A percentile compares a stretch with the other conserved stretches of the same genome.
Evolutionary conservation across 2,888 invertebrate genomes (phyloP).

Genomic region (Clistopyga incitator): DNA sequence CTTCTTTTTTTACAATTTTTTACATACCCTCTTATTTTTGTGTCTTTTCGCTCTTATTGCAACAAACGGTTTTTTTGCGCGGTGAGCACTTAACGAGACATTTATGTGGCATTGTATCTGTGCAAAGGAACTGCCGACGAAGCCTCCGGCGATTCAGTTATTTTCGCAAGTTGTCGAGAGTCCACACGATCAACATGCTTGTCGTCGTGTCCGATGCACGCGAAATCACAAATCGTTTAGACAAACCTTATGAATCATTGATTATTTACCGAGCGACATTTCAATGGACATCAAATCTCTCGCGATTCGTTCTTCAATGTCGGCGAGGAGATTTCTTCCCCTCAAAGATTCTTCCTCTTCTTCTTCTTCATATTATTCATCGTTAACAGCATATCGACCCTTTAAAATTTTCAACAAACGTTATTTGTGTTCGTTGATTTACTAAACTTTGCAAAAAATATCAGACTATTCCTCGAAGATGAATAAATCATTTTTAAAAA

Average conservation of each 20-base stretch:
- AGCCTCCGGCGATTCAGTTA: conserved; percentile 21
- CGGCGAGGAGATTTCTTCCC: neutral
- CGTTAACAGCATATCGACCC: too few relatives aligned
- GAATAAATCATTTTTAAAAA: too few relatives aligned
- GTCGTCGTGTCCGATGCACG: conserved; percentile 23
- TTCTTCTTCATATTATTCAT: neutral
- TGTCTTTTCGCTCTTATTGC: neutral
- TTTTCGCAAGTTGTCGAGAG: conserved; percentile 24
- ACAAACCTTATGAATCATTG: conserved; percentile 30
- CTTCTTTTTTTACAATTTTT: neutral
- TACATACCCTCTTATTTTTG: neutral
- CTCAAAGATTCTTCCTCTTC: neutral
- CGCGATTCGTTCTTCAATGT: conserved; percentile 33
- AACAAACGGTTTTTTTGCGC: neutral
- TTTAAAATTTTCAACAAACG: too few relatives aligned
- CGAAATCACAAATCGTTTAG: conserved; percentile 8
- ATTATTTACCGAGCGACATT: conserved; percentile 26
- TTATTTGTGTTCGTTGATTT: too few relatives aligned
- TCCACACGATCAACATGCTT: conserved; percentile 14
- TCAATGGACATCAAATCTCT: conserved; percentile 1
- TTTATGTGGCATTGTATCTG: conserved; percentile 33
- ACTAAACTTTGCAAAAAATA: too few relatives aligned
- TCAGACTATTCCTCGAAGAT: too few relatives aligned
- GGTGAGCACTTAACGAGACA: conserved; percentile 6
- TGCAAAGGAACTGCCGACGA: conserved; percentile 9